Evolutionary conservation across 37 sponge, comb jelly and placozoan species (phyloP).

Genomic region (Chondrosia reniformis): DNA sequence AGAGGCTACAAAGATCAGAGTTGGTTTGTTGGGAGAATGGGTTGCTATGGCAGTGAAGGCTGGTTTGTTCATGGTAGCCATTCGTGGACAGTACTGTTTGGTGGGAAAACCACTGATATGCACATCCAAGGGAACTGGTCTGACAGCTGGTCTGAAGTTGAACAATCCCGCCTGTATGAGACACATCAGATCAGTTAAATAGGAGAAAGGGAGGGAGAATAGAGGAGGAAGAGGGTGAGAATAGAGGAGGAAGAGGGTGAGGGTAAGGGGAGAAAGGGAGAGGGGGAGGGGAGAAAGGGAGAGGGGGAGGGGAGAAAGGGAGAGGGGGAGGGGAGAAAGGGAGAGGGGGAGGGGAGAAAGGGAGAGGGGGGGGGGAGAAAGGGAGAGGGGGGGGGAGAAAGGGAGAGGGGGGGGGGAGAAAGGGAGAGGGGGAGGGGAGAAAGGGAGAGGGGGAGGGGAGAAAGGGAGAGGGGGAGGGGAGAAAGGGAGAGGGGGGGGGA

Average conservation of each 20-base stretch:
- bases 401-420: not conserved
- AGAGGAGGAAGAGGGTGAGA: not conserved
- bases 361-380: not conserved
- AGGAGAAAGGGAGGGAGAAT: not conserved
- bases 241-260: not conserved
- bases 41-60: conserved; percentile 85
- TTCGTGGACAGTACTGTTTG: conserved; percentile 98
- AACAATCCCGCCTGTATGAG: conserved; percentile 75
- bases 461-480: not conserved
- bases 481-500: not conserved
- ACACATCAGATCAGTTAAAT: too few relatives aligned
- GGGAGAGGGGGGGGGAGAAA: not conserved
- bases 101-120: conserved; percentile 95
- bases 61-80: conserved; percentile 99
- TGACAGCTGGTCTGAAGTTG: conserved; percentile 97
- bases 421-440: not conserved
- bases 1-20: conserved; percentile 94
- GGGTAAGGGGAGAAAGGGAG: not conserved
- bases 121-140: conserved; percentile 97
- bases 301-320: not conserved
- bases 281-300: not conserved
- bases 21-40: conserved; percentile 91
- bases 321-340: not conserved
- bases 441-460: not conserved
- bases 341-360: not conserved